These are phyloP conservation scores for Actias luna DNA, from an alignment of 2,888 invertebrate genomes.

Conservation along the genomic window DNA sequence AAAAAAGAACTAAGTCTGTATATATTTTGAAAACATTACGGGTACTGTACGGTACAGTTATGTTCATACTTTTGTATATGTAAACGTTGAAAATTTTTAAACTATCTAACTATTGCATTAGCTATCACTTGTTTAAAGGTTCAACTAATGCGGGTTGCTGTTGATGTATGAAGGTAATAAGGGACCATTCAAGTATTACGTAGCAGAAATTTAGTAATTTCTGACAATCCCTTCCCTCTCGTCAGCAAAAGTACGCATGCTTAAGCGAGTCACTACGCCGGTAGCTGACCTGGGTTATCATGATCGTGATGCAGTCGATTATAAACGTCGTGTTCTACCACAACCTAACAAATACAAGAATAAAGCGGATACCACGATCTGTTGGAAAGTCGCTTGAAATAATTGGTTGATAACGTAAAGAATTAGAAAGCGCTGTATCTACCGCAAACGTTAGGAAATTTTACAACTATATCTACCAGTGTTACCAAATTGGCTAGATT, in stretches of 20 bases:
- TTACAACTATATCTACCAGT: slow-evolving; percentile 13
- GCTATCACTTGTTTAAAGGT: too few relatives aligned
- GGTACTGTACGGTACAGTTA: neutral
- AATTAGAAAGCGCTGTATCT: slow-evolving; percentile 37
- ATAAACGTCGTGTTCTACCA: too few relatives aligned
- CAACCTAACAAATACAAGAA: too few relatives aligned
- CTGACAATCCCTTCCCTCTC: too few relatives aligned
- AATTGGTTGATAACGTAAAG: slow-evolving; percentile 34
- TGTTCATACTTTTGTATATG: neutral
- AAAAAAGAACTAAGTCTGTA: slow-evolving; percentile 13
- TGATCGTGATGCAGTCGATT: too few relatives aligned
- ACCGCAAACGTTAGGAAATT: slow-evolving; percentile 22
- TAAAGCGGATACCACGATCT: slow-evolving; percentile 32
- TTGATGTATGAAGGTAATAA: too few relatives aligned
- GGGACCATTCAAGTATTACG: too few relatives aligned
- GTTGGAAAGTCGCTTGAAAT: slow-evolving; percentile 50
- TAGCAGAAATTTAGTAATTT: too few relatives aligned
- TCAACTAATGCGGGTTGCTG: too few relatives aligned
- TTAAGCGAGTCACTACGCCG: too few relatives aligned
- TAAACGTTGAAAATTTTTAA: neutral
- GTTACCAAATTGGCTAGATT: slow-evolving; percentile 8
- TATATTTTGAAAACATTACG: slow-evolving; percentile 6
- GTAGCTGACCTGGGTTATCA: too few relatives aligned
- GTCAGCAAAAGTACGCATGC: too few relatives aligned
- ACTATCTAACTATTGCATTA: neutral